These are phyloP conservation scores for Andrena flavipes DNA, from an alignment of 2,888 invertebrate genomes.

Conservation along the genomic window DNA sequence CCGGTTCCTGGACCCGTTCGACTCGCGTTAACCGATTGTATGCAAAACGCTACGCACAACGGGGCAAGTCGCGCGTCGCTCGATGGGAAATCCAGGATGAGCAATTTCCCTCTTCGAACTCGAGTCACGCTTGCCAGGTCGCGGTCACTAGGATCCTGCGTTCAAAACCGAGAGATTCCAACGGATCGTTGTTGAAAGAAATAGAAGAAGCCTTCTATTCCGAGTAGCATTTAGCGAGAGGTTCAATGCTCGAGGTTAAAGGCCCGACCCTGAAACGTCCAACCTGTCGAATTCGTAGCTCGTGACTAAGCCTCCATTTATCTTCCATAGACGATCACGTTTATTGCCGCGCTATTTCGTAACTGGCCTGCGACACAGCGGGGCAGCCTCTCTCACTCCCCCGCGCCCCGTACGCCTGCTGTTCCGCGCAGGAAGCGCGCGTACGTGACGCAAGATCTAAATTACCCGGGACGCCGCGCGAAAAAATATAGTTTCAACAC, in stretches of 20 bases:
- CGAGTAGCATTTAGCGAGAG: constrained; percentile 24
- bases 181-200: background rate
- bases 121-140: background rate
- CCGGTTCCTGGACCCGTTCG: constrained; percentile 42
- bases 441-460: constrained; percentile 56
- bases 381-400: background rate
- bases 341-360: constrained; percentile 50
- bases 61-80: constrained; percentile 1
- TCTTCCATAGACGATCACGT: constrained; percentile 34
- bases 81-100: background rate
- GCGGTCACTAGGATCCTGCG: background rate
- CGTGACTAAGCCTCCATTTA: constrained; percentile 37
- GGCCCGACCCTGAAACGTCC: constrained; percentile 50
- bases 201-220: constrained; percentile 18
- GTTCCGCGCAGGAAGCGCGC: constrained; percentile 41
- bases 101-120: background rate
- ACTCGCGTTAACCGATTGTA: constrained; percentile 51
- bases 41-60: constrained; percentile 43
- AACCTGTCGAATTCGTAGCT: constrained; percentile 47
- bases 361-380: constrained; percentile 11
- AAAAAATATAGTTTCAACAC: constrained; percentile 11
- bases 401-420: background rate
- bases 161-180: background rate
- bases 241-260: constrained; percentile 68
- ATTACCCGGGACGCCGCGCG: constrained; percentile 26